A percentile compares a stretch with the other conserved stretches of the same genome.
These are phyloP conservation scores for Synanthedon vespiformis DNA, from an alignment of 2,888 invertebrate genomes.

Conservation along the genomic window DNA sequence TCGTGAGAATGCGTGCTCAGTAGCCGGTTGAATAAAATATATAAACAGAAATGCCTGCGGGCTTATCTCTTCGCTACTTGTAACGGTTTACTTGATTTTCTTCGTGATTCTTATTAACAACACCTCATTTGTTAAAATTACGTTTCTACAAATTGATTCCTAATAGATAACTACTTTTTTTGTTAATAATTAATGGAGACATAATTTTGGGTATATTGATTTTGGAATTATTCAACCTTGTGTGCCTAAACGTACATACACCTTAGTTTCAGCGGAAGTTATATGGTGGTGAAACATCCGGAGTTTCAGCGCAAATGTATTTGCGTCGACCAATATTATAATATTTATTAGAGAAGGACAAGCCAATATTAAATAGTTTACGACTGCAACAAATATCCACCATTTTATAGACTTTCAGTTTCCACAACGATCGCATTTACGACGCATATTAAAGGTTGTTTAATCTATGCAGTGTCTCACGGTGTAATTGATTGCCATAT, in stretches of 20 bases:
- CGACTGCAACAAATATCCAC: conserved; percentile 37
- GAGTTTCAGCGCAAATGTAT: conserved; percentile 1
- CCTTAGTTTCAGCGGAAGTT: not conserved
- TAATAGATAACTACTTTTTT: too few relatives aligned
- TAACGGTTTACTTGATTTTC: conserved; percentile 20
- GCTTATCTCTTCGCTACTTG: conserved; percentile 8
- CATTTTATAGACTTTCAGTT: conserved; percentile 33
- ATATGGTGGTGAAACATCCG: conserved; percentile 1
- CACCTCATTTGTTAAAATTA: too few relatives aligned
- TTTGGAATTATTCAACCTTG: too few relatives aligned
- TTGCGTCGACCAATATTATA: not conserved
- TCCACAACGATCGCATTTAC: conserved; percentile 20
- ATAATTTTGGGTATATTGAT: too few relatives aligned
- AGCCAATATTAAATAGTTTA: conserved; percentile 33
- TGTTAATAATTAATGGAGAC: too few relatives aligned
- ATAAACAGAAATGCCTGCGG: conserved; percentile 40
- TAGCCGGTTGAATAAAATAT: conserved; percentile 51
- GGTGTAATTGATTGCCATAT: conserved; percentile 11
- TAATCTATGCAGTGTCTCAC: conserved; percentile 22
- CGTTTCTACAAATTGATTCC: too few relatives aligned
- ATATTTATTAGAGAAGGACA: not conserved
- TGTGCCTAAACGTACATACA: too few relatives aligned
- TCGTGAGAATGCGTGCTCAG: conserved; percentile 56
- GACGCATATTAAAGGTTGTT: conserved; percentile 23
- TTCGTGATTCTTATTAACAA: not conserved